phyloP scores from a whole-genome alignment of 2,113 vertebrate species.

The Cnemophilus loriae region DNA sequence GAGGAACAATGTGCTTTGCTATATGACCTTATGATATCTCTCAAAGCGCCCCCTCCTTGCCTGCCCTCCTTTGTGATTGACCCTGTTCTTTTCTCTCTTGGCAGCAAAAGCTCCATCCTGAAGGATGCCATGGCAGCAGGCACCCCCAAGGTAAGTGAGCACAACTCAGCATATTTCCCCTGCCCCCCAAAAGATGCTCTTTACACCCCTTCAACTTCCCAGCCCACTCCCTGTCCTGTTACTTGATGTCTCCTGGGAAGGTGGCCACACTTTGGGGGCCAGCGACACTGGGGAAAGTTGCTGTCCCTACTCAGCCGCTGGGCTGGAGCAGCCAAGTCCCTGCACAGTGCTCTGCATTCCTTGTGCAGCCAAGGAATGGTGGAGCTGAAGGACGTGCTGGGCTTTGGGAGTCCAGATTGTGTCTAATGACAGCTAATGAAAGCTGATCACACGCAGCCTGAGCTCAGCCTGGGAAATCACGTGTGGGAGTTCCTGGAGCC shows the following conservation, averaged over 20 bases:
- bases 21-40: background rate
- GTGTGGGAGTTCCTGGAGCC: background rate
- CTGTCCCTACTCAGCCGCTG: accelerated
- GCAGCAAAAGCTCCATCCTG: constrained; percentile 89
- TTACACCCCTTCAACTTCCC: background rate
- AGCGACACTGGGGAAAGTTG: background rate
- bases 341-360: accelerated
- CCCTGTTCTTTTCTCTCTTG: constrained; percentile 67
- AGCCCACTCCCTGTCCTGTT: background rate
- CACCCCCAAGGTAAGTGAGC: constrained; percentile 92
- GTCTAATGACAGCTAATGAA: constrained; percentile 42
- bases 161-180: background rate
- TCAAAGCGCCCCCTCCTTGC: background rate
- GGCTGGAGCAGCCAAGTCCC: background rate
- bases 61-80: constrained; percentile 9
- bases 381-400: background rate
- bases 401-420: constrained; percentile 29
- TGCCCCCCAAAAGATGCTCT: background rate
- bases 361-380: accelerated
- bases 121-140: constrained; percentile 90
- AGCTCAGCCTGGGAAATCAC: constrained; percentile 25
- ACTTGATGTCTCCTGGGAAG: background rate
- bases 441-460: background rate
- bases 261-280: accelerated
- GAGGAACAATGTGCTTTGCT: background rate